These are phyloP conservation scores for Caenorhabditis tropicalis DNA, from an alignment of 1,140 invertebrate genomes.

Conservation along the genomic window DNA sequence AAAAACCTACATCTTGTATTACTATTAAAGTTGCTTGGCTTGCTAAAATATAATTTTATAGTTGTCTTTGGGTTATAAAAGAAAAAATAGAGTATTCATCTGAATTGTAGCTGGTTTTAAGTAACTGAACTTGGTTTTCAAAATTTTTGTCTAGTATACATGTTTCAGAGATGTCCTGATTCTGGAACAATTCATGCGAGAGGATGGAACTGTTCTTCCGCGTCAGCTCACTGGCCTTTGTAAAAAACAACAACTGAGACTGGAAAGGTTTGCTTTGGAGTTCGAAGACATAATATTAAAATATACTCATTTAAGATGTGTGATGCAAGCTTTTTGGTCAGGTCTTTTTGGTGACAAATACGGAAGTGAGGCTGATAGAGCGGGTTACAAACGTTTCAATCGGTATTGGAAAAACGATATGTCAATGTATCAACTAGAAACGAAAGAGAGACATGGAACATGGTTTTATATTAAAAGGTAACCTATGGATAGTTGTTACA, in stretches of 20 bases:
- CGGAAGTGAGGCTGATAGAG: constrained; percentile 66
- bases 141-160: too few relatives aligned
- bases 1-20: not conserved
- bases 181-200: constrained; percentile 71
- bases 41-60: not conserved
- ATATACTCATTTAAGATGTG: constrained; percentile 61
- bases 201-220: constrained; percentile 70
- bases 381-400: constrained; percentile 70
- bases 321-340: constrained; percentile 72
- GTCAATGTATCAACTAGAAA: constrained; percentile 64
- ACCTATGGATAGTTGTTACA: too few relatives aligned
- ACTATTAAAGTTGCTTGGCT: too few relatives aligned
- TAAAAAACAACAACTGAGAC: constrained; percentile 63
- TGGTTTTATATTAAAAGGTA: constrained; percentile 71
- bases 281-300: not conserved
- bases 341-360: constrained; percentile 70
- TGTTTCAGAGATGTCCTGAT: constrained; percentile 64
- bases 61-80: not conserved
- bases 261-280: too few relatives aligned
- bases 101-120: too few relatives aligned
- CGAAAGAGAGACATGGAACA: constrained; percentile 63
- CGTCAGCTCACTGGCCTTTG: constrained; percentile 69
- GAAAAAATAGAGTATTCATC: too few relatives aligned
- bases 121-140: too few relatives aligned
- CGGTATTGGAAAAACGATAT: constrained; percentile 71